phyloP scores from a whole-genome alignment of 2,888 invertebrate genomes.

The Trilocha varians region DNA sequence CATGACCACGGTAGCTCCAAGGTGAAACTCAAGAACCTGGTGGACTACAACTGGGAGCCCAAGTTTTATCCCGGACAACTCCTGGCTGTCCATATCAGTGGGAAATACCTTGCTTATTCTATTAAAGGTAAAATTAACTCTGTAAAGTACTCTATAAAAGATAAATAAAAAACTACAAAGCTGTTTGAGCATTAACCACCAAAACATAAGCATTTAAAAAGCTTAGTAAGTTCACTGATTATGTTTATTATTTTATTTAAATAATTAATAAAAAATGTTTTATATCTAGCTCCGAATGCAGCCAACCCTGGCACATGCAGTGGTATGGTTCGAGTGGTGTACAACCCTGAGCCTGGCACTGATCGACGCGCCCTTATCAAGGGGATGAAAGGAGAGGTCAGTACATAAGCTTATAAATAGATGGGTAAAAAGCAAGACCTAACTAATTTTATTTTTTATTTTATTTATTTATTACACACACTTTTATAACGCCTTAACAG shows the following conservation, averaged over 20 bases:
- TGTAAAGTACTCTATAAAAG: too few species aligned
- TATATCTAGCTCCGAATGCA: slow-evolving; percentile 44
- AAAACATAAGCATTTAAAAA: too few species aligned
- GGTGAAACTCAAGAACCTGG: slow-evolving; percentile 90
- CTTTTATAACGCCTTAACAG: too few species aligned
- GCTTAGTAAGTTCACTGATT: too few species aligned
- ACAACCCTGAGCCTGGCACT: slow-evolving; percentile 75
- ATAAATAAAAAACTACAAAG: too few species aligned
- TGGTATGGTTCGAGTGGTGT: slow-evolving; percentile 89
- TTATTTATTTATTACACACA: too few species aligned
- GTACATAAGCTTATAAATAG: too few species aligned
- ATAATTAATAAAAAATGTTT: slow-evolving; percentile 2
- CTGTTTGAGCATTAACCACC: too few species aligned
- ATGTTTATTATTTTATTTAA: background rate
- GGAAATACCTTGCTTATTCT: slow-evolving; percentile 91
- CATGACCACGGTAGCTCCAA: slow-evolving; percentile 90
- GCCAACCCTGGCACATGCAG: slow-evolving; percentile 57
- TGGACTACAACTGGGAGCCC: slow-evolving; percentile 95
- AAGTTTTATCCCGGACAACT: slow-evolving; percentile 90
- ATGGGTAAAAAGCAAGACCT: too few species aligned
- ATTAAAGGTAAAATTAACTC: slow-evolving; percentile 91
- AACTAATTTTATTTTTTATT: too few species aligned
- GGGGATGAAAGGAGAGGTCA: slow-evolving; percentile 82
- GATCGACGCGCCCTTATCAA: slow-evolving; percentile 86
- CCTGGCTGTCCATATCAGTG: slow-evolving; percentile 88